phyloP scores from a whole-genome alignment of 2,113 vertebrate species.

The Amblyopsis rosae region DNA sequence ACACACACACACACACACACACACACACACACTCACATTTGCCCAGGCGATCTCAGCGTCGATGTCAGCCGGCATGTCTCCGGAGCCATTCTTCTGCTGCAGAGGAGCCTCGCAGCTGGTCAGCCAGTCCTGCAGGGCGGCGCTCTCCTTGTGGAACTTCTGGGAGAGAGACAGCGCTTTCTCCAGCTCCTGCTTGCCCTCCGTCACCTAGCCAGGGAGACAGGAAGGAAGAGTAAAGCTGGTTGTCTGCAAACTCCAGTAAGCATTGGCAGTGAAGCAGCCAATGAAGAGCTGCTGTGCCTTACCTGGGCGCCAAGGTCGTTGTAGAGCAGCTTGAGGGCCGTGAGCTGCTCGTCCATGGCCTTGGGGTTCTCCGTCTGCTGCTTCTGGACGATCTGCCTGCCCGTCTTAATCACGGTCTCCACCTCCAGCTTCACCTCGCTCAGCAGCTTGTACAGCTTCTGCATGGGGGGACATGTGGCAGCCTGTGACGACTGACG shows the following conservation, averaged over 20 bases:
- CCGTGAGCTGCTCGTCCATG: conserved; percentile 96
- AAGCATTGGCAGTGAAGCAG: background rate
- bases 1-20: conserved; percentile 2
- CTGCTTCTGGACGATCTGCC: conserved; percentile 98
- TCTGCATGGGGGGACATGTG: background rate
- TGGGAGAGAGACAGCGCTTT: conserved; percentile 85
- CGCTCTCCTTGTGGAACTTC: conserved; percentile 84
- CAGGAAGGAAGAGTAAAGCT: background rate
- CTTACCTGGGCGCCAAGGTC: conserved; percentile 93
- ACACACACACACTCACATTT: conserved; percentile 77
- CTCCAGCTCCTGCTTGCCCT: conserved; percentile 94
- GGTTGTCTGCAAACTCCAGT: background rate
- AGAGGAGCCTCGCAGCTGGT: conserved; percentile 79
- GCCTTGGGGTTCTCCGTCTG: conserved; percentile 94
- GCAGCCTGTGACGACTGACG: background rate
- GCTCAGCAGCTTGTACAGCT: conserved; percentile 92
- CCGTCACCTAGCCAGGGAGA: conserved; percentile 83
- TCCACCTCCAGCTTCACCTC: conserved; percentile 98
- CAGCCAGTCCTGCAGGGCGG: conserved; percentile 87
- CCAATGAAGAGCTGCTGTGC: background rate
- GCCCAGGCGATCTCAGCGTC: conserved; percentile 91
- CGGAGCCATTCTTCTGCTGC: conserved; percentile 83
- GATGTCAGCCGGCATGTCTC: conserved; percentile 84
- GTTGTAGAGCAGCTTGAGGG: conserved; percentile 94
- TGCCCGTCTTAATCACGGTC: conserved; percentile 97